Percentiles rank a stretch among this genome's conserved stretches.
Evolutionary conservation across 2,113 vertebrate genomes (phyloP).

Genomic region (Anarhynchus alexandrinus): DNA sequence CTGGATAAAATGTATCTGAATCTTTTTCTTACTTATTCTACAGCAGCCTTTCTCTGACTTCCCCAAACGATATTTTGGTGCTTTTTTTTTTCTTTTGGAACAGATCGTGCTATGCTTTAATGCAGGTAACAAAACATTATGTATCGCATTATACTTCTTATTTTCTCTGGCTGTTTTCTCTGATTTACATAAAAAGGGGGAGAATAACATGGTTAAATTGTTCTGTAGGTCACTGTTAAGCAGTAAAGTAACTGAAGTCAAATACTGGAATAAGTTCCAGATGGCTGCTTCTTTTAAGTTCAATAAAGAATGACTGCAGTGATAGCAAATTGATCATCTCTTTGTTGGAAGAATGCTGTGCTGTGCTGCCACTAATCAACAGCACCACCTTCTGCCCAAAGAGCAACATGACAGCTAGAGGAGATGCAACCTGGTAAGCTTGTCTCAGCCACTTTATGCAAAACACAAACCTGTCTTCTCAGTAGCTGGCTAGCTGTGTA

Average conservation of each 20-base stretch:
- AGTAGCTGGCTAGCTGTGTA: background rate
- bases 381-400: slow-evolving; percentile 72
- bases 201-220: background rate
- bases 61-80: background rate
- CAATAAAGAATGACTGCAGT: slow-evolving; percentile 4
- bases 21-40: background rate
- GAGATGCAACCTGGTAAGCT: background rate
- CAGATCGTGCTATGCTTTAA: background rate
- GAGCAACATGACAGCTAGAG: background rate
- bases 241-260: slow-evolving; percentile 56
- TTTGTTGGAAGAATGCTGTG: background rate
- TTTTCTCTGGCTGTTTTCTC: slow-evolving; percentile 12
- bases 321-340: slow-evolving; percentile 12
- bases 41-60: background rate
- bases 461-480: background rate
- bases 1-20: background rate
- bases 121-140: background rate
- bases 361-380: slow-evolving; percentile 56
- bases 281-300: slow-evolving; percentile 44
- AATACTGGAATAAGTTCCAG: slow-evolving; percentile 60
- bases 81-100: background rate
- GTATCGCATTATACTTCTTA: background rate
- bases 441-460: background rate
- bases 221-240: slow-evolving; percentile 43
- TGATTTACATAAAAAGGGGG: slow-evolving; percentile 42